Evolutionary conservation across 1,140 invertebrate genomes (phyloP), one percentile per base, ranked within the genome.

Genomic region (Elysia chlorotica): DNA sequence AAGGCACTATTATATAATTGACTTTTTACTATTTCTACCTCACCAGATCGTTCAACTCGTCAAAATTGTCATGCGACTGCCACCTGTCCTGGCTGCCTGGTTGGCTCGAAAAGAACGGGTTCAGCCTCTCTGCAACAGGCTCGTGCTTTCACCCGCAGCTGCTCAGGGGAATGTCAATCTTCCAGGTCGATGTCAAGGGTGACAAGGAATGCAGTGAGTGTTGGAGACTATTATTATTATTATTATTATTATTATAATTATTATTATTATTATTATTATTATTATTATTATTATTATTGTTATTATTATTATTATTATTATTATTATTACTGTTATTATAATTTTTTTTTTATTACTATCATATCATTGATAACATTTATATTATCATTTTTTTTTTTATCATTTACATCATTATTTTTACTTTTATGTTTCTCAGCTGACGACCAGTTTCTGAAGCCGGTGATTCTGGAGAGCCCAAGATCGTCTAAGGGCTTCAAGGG

Each of bases 51-150:
- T 88, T 95, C 35, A 92, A 93, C 82, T 90, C 91, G 59, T 90
- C 90, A 59, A 92, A 91, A 73, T 88, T 96, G n/a, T 87, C 96
- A 17, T 96, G 95, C 86, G 94, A 96, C 81, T 96, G 94, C 82
- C 91, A 93, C 72, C 85, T 96, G 35, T 82, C 91, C 23, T 96
- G 94, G 94, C 89, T 96, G 75, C 90, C 92, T 33, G 88, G 91
- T 72, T 95, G 93, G 93, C 85, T 95, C 25, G 63, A 72, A 30
- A 77, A 89, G 66, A 87, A 88, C 75, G 73, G 81, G 74, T 82
- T 89, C 85, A 71, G 84, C 82, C 66, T 88, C 81, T 90, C 81
- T 21, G 83, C 89, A 1, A 70, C 48, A 25, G 91, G 92, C 0
- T 90, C 90, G 14, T 96, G 95, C 88, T 92, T 91, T 66, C 94